phyloP scores from a whole-genome alignment of 2,797 vertebrate genomes.

The Tiaroga cobitis region DNA sequence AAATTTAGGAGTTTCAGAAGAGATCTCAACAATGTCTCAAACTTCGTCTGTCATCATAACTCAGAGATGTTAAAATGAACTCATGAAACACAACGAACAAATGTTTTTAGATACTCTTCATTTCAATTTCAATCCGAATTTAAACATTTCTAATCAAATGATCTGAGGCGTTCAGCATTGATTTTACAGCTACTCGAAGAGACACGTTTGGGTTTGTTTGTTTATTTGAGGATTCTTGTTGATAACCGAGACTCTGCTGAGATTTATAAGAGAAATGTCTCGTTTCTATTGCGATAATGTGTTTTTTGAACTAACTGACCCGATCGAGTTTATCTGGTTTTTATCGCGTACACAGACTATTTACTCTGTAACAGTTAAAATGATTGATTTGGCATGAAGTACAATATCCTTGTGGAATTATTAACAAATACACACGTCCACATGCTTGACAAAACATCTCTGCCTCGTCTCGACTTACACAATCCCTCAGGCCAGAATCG shows the following conservation, averaged over 20 bases:
- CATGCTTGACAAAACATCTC: slow-evolving; percentile 1
- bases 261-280: neutral
- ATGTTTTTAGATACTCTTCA: neutral
- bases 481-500: slow-evolving; percentile 60
- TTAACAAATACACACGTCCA: neutral
- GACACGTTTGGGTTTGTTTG: too few relatives aligned
- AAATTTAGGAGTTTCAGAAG: too few relatives aligned
- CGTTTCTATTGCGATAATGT: neutral
- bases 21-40: neutral
- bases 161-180: too few relatives aligned
- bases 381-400: slow-evolving; percentile 16
- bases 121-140: neutral
- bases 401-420: neutral
- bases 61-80: neutral
- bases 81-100: neutral
- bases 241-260: neutral
- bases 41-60: neutral
- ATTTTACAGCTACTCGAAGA: too few relatives aligned
- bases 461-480: slow-evolving; percentile 65
- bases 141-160: too few relatives aligned
- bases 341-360: neutral
- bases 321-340: neutral
- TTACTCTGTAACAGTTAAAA: neutral
- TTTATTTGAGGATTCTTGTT: neutral
- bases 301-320: neutral